These are phyloP conservation scores for Oasisia sp. DNA, from an alignment of 2,888 invertebrate species.

Conservation along the genomic window DNA sequence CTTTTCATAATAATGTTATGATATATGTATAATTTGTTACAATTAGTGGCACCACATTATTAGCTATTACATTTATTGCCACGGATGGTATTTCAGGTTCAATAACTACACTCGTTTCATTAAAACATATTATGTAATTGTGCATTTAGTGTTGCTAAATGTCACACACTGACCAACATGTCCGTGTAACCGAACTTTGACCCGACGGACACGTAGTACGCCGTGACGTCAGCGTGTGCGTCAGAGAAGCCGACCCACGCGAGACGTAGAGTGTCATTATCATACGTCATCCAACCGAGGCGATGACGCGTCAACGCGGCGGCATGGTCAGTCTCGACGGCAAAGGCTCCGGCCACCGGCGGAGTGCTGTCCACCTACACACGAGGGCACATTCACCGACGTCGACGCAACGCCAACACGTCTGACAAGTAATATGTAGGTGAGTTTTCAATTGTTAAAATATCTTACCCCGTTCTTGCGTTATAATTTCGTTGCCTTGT, in stretches of 20 bases:
- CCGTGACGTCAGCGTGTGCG: constrained; percentile 25
- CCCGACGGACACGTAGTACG: constrained; percentile 7
- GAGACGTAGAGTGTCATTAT: constrained; percentile 20
- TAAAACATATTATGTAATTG: background rate
- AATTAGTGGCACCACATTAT: too few relatives aligned
- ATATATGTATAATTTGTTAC: too few relatives aligned
- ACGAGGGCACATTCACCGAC: background rate
- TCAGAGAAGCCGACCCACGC: constrained; percentile 32
- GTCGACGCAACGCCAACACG: too few relatives aligned
- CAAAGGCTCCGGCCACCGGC: constrained; percentile 27
- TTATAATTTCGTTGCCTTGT: too few relatives aligned
- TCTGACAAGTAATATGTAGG: too few relatives aligned
- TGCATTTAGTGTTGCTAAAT: background rate
- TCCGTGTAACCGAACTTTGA: background rate
- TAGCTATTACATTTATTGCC: background rate
- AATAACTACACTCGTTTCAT: background rate
- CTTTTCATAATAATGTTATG: too few relatives aligned
- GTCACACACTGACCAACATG: background rate
- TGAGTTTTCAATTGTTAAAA: too few relatives aligned
- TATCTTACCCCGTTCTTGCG: too few relatives aligned
- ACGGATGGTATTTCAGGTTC: background rate
- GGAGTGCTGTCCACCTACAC: constrained; percentile 30
- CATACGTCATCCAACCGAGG: constrained; percentile 23
- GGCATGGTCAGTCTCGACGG: constrained; percentile 26
- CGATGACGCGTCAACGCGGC: constrained; percentile 24